Evolutionary conservation across 1,140 invertebrate genomes (phyloP).

Genomic region (Druon quercuslanigerum): DNA sequence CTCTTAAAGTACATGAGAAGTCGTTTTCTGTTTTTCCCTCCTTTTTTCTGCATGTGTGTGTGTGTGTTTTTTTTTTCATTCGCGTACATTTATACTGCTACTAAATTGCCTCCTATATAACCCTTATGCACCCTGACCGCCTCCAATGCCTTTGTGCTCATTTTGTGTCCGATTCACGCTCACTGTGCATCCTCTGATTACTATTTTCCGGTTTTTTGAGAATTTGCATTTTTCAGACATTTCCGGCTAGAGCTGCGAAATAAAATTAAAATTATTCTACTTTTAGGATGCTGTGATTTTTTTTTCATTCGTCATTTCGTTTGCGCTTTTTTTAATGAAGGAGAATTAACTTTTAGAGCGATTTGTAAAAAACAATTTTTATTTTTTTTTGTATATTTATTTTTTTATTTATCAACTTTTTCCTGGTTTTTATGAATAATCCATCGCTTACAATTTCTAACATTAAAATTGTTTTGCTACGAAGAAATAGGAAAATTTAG

Average conservation of each 20-base stretch:
- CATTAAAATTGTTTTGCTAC: no score
- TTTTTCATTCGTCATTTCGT: no score
- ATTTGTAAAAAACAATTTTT: no score
- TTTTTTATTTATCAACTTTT: no score
- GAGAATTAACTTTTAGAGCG: no score
- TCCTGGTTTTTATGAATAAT: no score
- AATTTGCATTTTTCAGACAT: not conserved
- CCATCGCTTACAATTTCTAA: no score
- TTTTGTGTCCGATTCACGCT: not conserved
- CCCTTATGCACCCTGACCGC: not conserved
- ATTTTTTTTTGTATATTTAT: no score
- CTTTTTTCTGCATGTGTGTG: no score
- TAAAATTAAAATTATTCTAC: not conserved
- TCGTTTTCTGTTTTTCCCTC: not conserved
- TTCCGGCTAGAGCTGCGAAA: not conserved
- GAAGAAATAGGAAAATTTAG: no score
- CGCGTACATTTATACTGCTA: constrained; percentile 16
- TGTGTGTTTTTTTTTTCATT: not conserved
- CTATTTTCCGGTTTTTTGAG: not conserved
- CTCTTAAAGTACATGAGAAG: constrained; percentile 14
- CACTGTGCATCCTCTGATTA: constrained; percentile 3
- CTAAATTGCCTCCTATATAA: constrained; percentile 18
- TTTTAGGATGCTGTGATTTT: not conserved
- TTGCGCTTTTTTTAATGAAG: no score
- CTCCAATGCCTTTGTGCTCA: not conserved